Conservation (phyloP, 2,113 vertebrate species). For the Chaetura pelagica region DNA sequence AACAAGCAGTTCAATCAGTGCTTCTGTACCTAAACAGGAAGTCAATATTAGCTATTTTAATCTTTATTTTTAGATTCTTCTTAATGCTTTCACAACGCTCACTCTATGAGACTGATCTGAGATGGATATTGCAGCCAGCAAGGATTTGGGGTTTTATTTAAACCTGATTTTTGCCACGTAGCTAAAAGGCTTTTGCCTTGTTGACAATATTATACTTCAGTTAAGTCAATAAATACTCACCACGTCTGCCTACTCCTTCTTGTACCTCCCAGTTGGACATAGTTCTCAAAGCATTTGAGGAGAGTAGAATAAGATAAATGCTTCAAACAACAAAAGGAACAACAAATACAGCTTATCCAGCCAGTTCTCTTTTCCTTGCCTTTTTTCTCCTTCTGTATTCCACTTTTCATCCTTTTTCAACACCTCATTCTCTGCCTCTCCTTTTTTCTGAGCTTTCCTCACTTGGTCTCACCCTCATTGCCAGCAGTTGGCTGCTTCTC, state of each 20-base stretch:
- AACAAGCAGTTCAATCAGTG: not conserved
- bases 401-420: not conserved
- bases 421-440: not conserved
- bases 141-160: slow-evolving; percentile 1
- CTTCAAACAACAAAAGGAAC: not conserved
- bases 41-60: not conserved
- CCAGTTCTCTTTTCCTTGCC: not conserved
- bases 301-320: not conserved
- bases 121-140: not conserved
- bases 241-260: not conserved
- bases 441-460: not conserved
- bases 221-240: slow-evolving; percentile 19
- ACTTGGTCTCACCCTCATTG: not conserved
- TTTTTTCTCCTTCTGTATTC: not conserved
- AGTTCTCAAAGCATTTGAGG: not conserved
- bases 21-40: not conserved
- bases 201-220: not conserved
- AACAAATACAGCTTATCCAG: not conserved
- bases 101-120: not conserved
- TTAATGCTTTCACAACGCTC: not conserved
- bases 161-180: not conserved
- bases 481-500: not conserved
- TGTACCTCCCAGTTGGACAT: not conserved
- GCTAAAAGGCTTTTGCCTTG: not conserved
- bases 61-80: not conserved